Evolutionary conservation across 2,113 vertebrate genomes (phyloP), one percentile per base, ranked within the genome.

Genomic region (Dromaius novaehollandiae): DNA sequence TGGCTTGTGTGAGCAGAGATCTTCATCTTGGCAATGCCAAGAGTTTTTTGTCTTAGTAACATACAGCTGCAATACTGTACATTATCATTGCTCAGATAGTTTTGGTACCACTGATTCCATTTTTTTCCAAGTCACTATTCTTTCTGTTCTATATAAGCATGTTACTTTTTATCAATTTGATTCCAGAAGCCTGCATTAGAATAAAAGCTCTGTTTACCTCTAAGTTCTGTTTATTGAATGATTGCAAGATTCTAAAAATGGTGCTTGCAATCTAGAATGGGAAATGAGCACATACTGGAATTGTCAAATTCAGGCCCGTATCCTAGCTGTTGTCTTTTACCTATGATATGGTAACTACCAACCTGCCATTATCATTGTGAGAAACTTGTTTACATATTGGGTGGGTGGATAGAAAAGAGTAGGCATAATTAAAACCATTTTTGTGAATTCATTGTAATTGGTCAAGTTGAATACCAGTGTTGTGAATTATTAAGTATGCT

Each of bases 361-460:
- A 77, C 44, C 79, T 96, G 82, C 63, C 60, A 89, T 93, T 66
- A 73, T 96, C 73, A 90, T 96, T 91, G 97, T 97, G 80, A 94
- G 86, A 94, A 94, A 90, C 73, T 34, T 86, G 78, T 89, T 97
- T 96, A 92, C 87, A 15, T 96, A 9, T 61, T 75, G 86, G 79
- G 91, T 90, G 80, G 73, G 90, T 89, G 86, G 55, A 50, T 68
- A 88, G 61, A 81, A 71, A 93, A 95, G 80, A 89, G 50, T 78
- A 73, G 71, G 44, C 84, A 91, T 73, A 90, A 80, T 88, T 69
- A 84, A 95, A 89, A 92, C 7, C 21, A 70, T 94, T 94, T 88
- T 95, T 97, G 82, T 97, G 64, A 96, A 46, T 88, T 96, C 86
- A 70, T 69, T 95, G 79, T 95, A 93, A 94, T 79, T 86, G 84